Base-by-base conservation (phyloP, 1,140 invertebrate genomes). In the Neelides sp. region DNA sequence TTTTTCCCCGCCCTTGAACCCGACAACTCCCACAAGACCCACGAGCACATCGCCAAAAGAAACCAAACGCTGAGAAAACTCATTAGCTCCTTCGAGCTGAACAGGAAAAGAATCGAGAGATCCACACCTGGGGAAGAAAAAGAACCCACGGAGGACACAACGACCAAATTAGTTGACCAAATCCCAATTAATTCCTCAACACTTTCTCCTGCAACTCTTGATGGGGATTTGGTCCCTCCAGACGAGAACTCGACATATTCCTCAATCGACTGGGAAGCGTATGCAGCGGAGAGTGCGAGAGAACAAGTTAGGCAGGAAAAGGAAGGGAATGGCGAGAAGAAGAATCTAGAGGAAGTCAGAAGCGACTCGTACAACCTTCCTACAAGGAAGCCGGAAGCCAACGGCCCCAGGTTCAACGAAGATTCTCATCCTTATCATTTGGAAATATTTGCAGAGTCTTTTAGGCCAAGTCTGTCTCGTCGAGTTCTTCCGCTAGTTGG, bases 1-100 rank as follows among this genome's bases (percentile, higher is more conserved):
- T 64, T 64, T 45, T 59, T 58, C 35, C 62, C 63, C 4, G 52
- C 63, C 5, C 46, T 64, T 17, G 55, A 57, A 17, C 61, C 57
- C 4, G 58, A 58, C 39, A 17, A 44, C 4, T 47, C 46, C 24
- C 44, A 54, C 22, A 12, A 39, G 1, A 52, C 40, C 3, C 42
- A 55, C 7, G 58, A 64, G 15, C 54, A 41, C 32, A 44, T 57
- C 0, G 42, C 39, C 3, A 50, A 55, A 35, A 23, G 62, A 27
- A 59, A 62, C 22, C 46, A 52, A 7, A 61, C 59, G 7, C 45
- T 63, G 3, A 45, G 47, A 30, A 41, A 41, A 27, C 37, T 60
- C 23, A 36, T 57, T 23, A 27, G 35, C n/a, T n/a, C n/a, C n/a
- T n/a, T n/a, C n/a, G n/a, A n/a, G n/a, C n/a, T n/a, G n/a, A n/a